Evolutionary conservation across 2,797 vertebrate species (phyloP).

Genomic region (Mareca strepera): DNA sequence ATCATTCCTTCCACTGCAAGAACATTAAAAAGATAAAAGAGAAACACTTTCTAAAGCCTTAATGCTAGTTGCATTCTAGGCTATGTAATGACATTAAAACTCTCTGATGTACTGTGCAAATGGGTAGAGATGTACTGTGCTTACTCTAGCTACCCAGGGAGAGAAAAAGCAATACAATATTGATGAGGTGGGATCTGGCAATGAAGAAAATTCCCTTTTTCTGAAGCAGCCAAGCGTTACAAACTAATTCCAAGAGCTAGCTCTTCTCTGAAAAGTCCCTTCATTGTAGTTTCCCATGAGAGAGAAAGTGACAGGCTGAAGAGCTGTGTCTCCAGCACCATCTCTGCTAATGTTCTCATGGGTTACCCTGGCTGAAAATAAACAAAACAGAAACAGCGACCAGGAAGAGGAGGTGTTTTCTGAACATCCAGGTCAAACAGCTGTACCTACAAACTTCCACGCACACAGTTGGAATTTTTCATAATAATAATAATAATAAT

Average conservation of each 20-base stretch:
- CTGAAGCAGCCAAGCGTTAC: slow-evolving; percentile 64
- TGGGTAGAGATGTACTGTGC: slow-evolving; percentile 54
- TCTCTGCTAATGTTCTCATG: not conserved
- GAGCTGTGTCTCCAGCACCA: not conserved
- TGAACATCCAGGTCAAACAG: not conserved
- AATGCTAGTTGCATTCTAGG: slow-evolving; percentile 8
- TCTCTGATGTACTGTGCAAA: slow-evolving; percentile 56
- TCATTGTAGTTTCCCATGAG: slow-evolving; percentile 3
- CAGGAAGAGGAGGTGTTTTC: not conserved
- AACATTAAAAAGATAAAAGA: slow-evolving; percentile 38
- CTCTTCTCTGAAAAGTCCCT: slow-evolving; percentile 38
- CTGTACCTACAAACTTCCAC: not conserved
- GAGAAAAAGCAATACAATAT: slow-evolving; percentile 67
- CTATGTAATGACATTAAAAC: slow-evolving; percentile 49
- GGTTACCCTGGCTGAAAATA: not conserved
- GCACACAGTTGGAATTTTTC: not conserved
- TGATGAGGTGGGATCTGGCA: slow-evolving; percentile 62
- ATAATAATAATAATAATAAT: too few relatives aligned
- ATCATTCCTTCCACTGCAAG: slow-evolving; percentile 12
- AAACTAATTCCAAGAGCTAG: slow-evolving; percentile 28
- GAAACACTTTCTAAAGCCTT: slow-evolving; percentile 39
- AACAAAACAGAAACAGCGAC: slow-evolving; percentile 9
- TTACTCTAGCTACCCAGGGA: slow-evolving; percentile 42
- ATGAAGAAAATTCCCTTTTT: slow-evolving; percentile 47
- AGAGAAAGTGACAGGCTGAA: slow-evolving; percentile 35